A percentile compares a stretch with the other conserved stretches of the same genome.
Evolutionary conservation across 1,140 invertebrate species (phyloP).

Genomic region (Phymastichus coffea): DNA sequence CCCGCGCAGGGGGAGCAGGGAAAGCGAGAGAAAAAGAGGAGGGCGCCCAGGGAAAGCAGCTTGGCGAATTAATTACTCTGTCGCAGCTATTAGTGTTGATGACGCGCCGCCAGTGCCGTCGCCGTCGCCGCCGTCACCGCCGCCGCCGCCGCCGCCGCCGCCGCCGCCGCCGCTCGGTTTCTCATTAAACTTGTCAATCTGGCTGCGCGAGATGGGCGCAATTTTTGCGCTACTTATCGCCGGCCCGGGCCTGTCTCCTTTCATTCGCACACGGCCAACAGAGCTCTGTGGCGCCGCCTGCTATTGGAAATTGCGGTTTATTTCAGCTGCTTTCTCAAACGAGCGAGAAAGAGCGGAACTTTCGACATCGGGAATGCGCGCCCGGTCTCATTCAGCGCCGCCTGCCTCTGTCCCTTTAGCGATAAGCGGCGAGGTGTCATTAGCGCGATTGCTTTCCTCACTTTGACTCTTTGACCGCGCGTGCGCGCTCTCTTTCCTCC

Average conservation of each 20-base stretch:
- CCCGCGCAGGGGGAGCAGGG: slow-evolving; percentile 11
- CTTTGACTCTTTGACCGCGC: slow-evolving; percentile 20
- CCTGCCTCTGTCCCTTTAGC: not conserved
- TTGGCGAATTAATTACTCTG: not conserved
- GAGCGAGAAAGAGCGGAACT: not conserved
- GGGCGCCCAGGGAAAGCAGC: not conserved
- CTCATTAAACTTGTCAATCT: no score
- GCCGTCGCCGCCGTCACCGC: no score
- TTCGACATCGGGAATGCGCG: slow-evolving; percentile 20
- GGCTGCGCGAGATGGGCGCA: no score
- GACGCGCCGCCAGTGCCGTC: no score
- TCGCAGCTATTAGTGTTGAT: no score
- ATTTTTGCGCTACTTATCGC: no score
- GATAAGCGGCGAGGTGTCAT: slow-evolving; percentile 26
- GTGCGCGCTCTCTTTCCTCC: not conserved
- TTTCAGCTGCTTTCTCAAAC: slow-evolving; percentile 20
- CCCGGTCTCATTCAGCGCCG: not conserved
- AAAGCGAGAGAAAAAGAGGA: not conserved
- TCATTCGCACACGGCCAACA: no score
- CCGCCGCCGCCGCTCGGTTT: no score
- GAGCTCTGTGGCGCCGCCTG: no score
- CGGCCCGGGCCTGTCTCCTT: no score
- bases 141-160: no score
- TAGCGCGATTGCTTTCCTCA: slow-evolving; percentile 27
- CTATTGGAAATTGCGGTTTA: slow-evolving; percentile 29